These are phyloP conservation scores for Progne subis DNA, from an alignment of 2,113 vertebrate genomes.

Conservation along the genomic window DNA sequence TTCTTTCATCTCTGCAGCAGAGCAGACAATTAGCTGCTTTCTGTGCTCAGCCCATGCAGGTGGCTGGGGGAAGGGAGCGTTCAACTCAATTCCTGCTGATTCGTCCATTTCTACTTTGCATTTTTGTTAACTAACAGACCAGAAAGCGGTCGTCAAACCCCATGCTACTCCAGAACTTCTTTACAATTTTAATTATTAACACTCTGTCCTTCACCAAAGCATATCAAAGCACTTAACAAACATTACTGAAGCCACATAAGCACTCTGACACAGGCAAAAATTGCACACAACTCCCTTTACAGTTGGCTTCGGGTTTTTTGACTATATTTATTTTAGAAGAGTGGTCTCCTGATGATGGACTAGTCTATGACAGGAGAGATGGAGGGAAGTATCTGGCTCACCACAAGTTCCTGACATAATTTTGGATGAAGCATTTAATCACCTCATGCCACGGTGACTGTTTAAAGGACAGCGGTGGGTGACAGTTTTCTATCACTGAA, in stretches of 20 bases:
- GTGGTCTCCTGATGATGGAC: neutral
- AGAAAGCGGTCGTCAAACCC: constrained; percentile 27
- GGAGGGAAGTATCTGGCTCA: neutral
- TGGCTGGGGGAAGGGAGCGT: constrained; percentile 41
- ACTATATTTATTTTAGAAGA: neutral
- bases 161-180: neutral
- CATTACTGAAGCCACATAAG: constrained; percentile 39
- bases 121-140: constrained; percentile 62
- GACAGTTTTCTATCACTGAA: neutral
- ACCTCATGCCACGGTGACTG: neutral
- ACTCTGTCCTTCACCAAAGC: constrained; percentile 13
- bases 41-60: constrained; percentile 39
- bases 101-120: constrained; percentile 26
- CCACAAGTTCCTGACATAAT: neutral
- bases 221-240: constrained; percentile 50
- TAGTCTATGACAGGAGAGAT: neutral
- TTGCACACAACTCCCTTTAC: neutral
- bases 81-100: constrained; percentile 29
- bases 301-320: neutral
- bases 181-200: constrained; percentile 66
- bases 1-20: constrained; percentile 27
- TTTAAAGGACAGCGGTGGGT: neutral
- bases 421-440: neutral
- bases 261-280: neutral
- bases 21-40: constrained; percentile 55